phyloP scores from a whole-genome alignment of 53 echinoderm and acorn worm species.

The Mesocentrotus franciscanus region DNA sequence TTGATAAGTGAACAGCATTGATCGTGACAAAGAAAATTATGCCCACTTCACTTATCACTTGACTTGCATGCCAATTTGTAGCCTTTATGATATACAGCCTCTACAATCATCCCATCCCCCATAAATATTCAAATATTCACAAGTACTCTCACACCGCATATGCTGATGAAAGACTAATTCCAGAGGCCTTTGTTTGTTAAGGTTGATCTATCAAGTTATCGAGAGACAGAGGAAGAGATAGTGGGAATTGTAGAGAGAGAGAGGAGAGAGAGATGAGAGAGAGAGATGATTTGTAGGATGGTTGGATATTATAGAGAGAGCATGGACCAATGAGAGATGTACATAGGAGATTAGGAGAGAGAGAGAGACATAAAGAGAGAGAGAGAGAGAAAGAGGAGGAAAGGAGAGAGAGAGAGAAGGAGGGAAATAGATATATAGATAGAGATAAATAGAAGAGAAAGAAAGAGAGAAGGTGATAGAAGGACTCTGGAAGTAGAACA shows the following conservation, averaged over 20 bases:
- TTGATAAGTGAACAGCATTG: too few relatives aligned
- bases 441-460: too few relatives aligned
- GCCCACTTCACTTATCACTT: neutral
- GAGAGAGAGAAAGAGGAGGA: too few relatives aligned
- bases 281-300: neutral
- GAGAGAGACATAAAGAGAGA: too few relatives aligned
- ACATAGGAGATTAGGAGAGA: too few relatives aligned
- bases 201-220: neutral
- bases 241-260: neutral
- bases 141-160: neutral
- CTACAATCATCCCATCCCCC: neutral
- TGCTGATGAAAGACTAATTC: neutral
- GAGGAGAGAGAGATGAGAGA: neutral
- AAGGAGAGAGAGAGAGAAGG: too few relatives aligned
- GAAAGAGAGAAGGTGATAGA: too few relatives aligned
- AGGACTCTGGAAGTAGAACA: too few relatives aligned
- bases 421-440: too few relatives aligned
- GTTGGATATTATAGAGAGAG: too few relatives aligned
- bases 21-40: neutral
- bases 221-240: neutral
- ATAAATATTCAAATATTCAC: conserved; percentile 47
- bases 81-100: neutral
- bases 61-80: neutral
- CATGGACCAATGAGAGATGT: too few relatives aligned
- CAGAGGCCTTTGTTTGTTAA: neutral